Evolutionary conservation across 2,797 vertebrate genomes (phyloP).

Genomic region (Taeniopygia guttata): DNA sequence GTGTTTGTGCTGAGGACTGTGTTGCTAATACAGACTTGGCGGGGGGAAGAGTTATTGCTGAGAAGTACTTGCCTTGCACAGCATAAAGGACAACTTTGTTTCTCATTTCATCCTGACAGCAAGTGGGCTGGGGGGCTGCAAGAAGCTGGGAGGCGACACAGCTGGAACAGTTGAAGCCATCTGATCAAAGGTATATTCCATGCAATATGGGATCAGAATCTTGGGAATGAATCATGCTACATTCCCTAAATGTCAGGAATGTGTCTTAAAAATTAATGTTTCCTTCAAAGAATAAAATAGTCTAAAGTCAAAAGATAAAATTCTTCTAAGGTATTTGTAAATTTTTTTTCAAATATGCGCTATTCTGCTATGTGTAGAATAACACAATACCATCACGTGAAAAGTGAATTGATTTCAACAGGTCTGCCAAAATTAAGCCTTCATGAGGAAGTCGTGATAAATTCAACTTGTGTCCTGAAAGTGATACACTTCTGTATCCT

Average conservation of each 20-base stretch:
- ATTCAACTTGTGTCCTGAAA: not conserved
- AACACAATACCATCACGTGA: not conserved
- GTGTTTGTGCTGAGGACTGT: not conserved
- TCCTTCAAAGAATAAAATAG: not conserved
- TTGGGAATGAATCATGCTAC: not conserved
- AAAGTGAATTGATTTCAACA: not conserved
- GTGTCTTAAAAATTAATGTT: not conserved
- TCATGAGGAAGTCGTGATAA: not conserved
- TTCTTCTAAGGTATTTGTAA: not conserved
- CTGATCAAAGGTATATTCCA: not conserved
- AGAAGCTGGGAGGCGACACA: too few relatives aligned
- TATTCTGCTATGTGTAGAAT: not conserved
- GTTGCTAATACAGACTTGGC: not conserved
- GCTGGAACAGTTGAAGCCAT: not conserved
- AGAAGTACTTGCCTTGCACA: not conserved
- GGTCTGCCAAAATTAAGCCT: not conserved
- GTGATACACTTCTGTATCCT: not conserved
- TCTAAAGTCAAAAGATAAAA: not conserved
- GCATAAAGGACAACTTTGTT: not conserved
- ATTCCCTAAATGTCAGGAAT: not conserved
- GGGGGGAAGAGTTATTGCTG: not conserved
- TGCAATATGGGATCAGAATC: not conserved
- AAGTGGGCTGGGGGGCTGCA: rapidly evolving
- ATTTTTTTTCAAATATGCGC: not conserved
- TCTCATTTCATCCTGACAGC: not conserved